These are phyloP conservation scores for Pollicipes pollicipes DNA, from an alignment of 1,140 invertebrate species.

Conservation along the genomic window DNA sequence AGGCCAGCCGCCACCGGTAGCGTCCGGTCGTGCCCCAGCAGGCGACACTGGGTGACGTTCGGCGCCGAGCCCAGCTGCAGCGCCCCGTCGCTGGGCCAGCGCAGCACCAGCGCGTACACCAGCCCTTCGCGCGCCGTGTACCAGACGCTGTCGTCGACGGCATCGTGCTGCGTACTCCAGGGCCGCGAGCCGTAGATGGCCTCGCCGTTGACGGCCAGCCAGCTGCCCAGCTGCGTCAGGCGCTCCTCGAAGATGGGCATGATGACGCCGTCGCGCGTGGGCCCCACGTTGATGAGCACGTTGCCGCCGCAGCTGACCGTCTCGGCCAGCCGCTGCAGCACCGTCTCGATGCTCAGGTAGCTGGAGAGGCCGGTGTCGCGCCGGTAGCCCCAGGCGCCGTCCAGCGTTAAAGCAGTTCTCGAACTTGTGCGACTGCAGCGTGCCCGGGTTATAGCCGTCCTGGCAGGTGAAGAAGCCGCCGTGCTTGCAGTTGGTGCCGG, in stretches of 20 bases:
- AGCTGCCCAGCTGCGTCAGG: too few relatives aligned
- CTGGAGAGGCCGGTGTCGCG: slow-evolving; percentile 50
- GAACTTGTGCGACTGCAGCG: slow-evolving; percentile 58
- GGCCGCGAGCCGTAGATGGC: slow-evolving; percentile 67
- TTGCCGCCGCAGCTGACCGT: slow-evolving; percentile 83
- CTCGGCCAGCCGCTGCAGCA: slow-evolving; percentile 50
- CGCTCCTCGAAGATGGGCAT: slow-evolving; percentile 73
- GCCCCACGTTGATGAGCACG: slow-evolving; percentile 73
- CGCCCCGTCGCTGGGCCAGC: background rate
- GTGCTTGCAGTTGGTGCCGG: slow-evolving; percentile 55
- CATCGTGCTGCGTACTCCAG: slow-evolving; percentile 43
- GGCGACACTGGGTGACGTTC: background rate
- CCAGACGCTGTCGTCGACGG: slow-evolving; percentile 6
- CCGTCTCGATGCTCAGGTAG: slow-evolving; percentile 49
- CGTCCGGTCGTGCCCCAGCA: slow-evolving; percentile 6
- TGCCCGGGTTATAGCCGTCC: slow-evolving; percentile 75
- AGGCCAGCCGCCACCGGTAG: slow-evolving; percentile 20
- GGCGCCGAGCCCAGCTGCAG: slow-evolving; percentile 5
- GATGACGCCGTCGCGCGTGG: slow-evolving; percentile 72
- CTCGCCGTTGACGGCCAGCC: slow-evolving; percentile 80
- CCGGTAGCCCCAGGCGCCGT: slow-evolving; percentile 72
- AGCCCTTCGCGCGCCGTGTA: too few relatives aligned
- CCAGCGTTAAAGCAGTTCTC: slow-evolving; percentile 84
- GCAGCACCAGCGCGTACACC: slow-evolving; percentile 1
- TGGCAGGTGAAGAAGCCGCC: slow-evolving; percentile 62